Base-by-base conservation (phyloP, 2,113 vertebrate species). In the Thalassarche chlororhynchos region DNA sequence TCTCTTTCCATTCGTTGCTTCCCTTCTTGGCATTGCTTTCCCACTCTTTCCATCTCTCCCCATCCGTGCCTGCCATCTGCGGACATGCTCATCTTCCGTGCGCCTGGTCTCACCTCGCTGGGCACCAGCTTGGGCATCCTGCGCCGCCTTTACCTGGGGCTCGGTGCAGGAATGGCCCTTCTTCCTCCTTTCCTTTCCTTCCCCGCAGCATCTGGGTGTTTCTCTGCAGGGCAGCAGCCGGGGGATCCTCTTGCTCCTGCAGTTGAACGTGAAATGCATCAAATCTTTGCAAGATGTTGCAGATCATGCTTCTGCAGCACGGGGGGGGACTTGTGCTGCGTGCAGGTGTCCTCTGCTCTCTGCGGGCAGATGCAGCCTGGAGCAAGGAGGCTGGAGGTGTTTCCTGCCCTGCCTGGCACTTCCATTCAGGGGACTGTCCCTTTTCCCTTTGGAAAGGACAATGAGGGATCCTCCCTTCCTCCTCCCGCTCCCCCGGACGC, bases 231-330 rank as follows among this genome's bases (percentile, higher is more conserved):
- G 91, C 96, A 96, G 92, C 89, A 91, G 94, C 89, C 36, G 6
- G 90, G 96, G 87, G 60, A 93, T 94, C 70, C 87, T 96, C 87
- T n/a, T 2, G 7, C 83, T 95, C 96, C 97, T 93, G 97, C 97
- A 97, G 95, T 94, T 83, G 85, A 81, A 96, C 92, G 96, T 97
- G 97, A 95, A 96, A 76, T 52, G 97, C 97, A 96, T 98, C 52
- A 34, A 91, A 94, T 95, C 62, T 79, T 61, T 84, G 96, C 40
- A 64, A 83, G 95, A 31, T 8, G 91, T 76, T 87, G 91, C 95
- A 66, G 95, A 58, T 29, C 6, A 46, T 17, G 36, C 11, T 89
- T 17, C 66, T 96, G 96, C 91, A 69, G 91, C 46, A 3, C 9
- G 0, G 14, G 29, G 25, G 44, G 26, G 44, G 14, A 6, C 11